phyloP scores from a whole-genome alignment of 2,113 vertebrate genomes.

The Callorhinus ursinus region DNA sequence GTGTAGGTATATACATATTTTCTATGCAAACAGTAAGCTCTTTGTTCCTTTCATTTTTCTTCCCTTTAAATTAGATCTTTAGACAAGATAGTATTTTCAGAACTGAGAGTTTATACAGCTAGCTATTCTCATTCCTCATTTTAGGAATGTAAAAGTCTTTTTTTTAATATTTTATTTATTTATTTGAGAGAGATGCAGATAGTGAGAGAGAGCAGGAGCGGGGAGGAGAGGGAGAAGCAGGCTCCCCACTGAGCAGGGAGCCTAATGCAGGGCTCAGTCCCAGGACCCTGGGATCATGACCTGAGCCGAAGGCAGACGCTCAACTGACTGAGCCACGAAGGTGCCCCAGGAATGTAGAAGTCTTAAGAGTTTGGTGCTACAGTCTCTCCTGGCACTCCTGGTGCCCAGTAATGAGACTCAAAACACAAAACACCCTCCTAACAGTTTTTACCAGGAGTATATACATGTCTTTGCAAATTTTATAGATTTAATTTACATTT shows the following conservation, averaged over 20 bases:
- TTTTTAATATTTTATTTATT: too few relatives aligned
- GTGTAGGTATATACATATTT: background rate
- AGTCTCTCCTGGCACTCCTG: background rate
- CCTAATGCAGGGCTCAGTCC: too few relatives aligned
- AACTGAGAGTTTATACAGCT: background rate
- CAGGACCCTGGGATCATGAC: too few relatives aligned
- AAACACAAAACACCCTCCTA: background rate
- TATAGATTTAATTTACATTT: background rate
- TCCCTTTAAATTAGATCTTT: background rate
- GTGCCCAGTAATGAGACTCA: background rate
- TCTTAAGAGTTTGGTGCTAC: background rate
- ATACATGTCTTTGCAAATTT: background rate
- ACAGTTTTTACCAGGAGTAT: background rate
- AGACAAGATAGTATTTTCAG: background rate
- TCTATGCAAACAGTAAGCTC: background rate
- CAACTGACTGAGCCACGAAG: too few relatives aligned
- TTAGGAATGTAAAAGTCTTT: background rate
- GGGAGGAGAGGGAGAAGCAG: too few relatives aligned
- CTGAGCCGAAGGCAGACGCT: too few relatives aligned
- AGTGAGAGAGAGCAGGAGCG: too few relatives aligned
- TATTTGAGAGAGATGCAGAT: too few relatives aligned
- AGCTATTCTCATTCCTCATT: background rate
- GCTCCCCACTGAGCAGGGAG: too few relatives aligned
- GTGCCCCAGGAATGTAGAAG: background rate
- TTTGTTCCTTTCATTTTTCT: background rate